Percentiles rank a stretch among this genome's conserved stretches.
Evolutionary conservation across 2,113 vertebrate species (phyloP).

Genomic region (Neoarius graeffei): DNA sequence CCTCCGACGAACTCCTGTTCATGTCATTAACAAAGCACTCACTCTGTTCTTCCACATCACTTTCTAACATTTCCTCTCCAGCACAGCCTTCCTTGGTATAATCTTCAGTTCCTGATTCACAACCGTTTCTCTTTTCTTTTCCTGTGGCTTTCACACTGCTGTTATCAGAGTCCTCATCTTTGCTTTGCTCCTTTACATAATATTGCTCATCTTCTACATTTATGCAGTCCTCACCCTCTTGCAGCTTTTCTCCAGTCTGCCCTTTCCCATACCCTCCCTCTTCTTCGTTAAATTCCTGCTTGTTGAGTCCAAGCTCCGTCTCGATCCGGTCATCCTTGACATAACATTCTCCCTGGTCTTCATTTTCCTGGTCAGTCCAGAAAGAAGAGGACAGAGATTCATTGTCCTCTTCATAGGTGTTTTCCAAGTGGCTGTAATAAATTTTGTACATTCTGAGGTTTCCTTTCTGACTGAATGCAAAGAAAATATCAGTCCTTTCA

Average conservation of each 20-base stretch:
- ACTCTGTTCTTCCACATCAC: not conserved
- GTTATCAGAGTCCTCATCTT: not conserved
- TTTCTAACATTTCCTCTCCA: not conserved
- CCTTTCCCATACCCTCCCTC: not conserved
- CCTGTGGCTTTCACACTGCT: not conserved
- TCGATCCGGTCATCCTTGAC: slow-evolving; percentile 35
- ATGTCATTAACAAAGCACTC: not conserved
- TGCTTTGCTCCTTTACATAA: not conserved
- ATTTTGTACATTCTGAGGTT: slow-evolving; percentile 62
- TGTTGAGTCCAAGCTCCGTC: not conserved
- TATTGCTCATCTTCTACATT: not conserved
- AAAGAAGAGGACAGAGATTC: slow-evolving; percentile 65
- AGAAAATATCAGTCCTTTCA: not conserved
- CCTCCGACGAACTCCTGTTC: not conserved
- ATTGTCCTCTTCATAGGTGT: slow-evolving; percentile 46
- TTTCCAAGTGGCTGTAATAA: slow-evolving; percentile 46
- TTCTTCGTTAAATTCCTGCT: not conserved
- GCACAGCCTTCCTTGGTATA: not conserved
- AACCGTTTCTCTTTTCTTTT: slow-evolving; percentile 6
- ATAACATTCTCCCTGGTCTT: slow-evolving; percentile 34
- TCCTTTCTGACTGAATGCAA: not conserved
- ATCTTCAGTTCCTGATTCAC: not conserved
- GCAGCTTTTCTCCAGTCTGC: not conserved
- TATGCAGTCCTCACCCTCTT: not conserved
- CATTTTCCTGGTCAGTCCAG: slow-evolving; percentile 65